Conservation (phyloP, 2,888 invertebrate genomes). For the Acrobasis suavella region DNA sequence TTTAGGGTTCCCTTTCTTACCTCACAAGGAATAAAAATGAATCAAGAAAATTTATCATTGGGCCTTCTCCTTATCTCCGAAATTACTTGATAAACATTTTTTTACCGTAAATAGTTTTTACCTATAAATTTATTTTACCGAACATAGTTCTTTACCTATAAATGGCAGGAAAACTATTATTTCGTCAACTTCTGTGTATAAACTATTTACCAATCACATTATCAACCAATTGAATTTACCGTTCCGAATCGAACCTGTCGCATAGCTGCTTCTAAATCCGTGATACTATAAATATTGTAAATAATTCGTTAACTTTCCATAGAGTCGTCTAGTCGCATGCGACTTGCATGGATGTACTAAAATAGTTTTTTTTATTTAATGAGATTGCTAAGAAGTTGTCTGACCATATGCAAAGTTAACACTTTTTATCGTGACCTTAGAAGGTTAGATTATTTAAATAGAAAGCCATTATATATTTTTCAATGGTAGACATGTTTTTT, state of each 20-base stretch:
- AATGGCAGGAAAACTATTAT: too few relatives aligned
- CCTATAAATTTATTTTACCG: too few relatives aligned
- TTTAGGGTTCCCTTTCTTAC: too few relatives aligned
- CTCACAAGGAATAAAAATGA: too few relatives aligned
- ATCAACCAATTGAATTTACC: slow-evolving; percentile 1
- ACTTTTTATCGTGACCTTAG: not conserved
- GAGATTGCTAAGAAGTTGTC: not conserved
- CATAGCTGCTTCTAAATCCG: not conserved
- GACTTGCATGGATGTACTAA: slow-evolving; percentile 44
- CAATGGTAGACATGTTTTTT: not conserved
- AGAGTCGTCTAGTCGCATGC: slow-evolving; percentile 32
- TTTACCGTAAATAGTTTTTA: too few relatives aligned
- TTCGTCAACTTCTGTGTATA: too few relatives aligned
- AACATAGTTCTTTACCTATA: too few relatives aligned
- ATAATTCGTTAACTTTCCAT: slow-evolving; percentile 17
- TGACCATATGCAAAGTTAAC: not conserved
- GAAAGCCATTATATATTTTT: not conserved
- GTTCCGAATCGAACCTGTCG: not conserved
- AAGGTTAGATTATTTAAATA: not conserved
- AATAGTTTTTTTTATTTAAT: slow-evolving; percentile 13
- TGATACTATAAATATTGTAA: not conserved
- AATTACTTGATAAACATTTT: too few relatives aligned
- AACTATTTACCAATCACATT: too few relatives aligned
- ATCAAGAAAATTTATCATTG: too few relatives aligned
- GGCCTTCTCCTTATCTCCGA: too few relatives aligned